phyloP scores from a whole-genome alignment of 2,113 vertebrate genomes.

The Oncorhynchus clarkii region DNA sequence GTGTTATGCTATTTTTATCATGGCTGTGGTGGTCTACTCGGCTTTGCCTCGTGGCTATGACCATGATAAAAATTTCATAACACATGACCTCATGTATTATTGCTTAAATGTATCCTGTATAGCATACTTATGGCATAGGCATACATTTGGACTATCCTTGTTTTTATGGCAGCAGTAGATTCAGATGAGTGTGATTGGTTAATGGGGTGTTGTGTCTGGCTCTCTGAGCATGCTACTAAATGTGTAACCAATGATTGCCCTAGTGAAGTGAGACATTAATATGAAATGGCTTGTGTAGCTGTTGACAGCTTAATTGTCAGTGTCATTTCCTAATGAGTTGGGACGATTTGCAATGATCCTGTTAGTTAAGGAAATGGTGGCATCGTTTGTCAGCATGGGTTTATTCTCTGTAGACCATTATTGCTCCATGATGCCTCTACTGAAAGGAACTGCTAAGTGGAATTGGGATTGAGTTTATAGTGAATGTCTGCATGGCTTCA shows the following conservation, averaged over 20 bases:
- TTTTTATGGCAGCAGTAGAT: not conserved
- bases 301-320: constrained; percentile 1
- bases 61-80: too few relatives aligned
- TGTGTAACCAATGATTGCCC: constrained; percentile 2
- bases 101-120: too few relatives aligned
- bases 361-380: not conserved
- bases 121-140: too few relatives aligned
- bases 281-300: not conserved
- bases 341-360: not conserved
- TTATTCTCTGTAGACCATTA: not conserved
- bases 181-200: not conserved
- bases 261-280: not conserved
- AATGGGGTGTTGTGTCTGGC: constrained; percentile 6
- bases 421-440: not conserved
- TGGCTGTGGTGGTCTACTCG: too few relatives aligned
- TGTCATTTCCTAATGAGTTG: constrained; percentile 11
- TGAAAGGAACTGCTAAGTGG: not conserved
- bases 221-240: not conserved
- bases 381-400: not conserved
- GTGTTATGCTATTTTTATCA: too few relatives aligned
- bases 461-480: not conserved
- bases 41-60: too few relatives aligned
- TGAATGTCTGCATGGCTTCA: not conserved
- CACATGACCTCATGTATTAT: too few relatives aligned
- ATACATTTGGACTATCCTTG: too few relatives aligned